Evolutionary conservation across 2,797 vertebrate genomes (phyloP), one percentile per base, ranked within the genome.

Genomic region (Labroides dimidiatus): DNA sequence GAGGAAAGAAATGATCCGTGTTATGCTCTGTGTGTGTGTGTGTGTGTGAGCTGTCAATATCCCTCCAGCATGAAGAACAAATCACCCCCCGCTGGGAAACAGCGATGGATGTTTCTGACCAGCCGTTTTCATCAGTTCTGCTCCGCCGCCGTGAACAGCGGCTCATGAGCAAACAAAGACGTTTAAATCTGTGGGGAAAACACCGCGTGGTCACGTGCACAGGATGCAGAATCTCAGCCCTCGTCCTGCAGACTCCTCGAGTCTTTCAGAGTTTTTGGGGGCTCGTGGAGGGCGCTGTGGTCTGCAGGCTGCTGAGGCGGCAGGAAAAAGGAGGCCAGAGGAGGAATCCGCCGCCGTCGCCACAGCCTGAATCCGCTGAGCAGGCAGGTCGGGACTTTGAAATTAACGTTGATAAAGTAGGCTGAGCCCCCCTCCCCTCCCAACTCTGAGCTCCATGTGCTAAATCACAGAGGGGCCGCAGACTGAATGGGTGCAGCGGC

Each of bases 351-450:
- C 52, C 48, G 48, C 64, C 69, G 37, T 54, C 56, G 19, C 37
- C 16, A 21, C 33, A 37, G 17, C 51, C 41, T 3, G n/a, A 69
- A 83, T 78, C 39, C 13, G 90, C 92, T 93, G 91, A 94, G 68
- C 54, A 57, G 68, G 87, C 91, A 89, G 60, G 84, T 85, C 63
- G 51, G 75, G 82, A 58, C 80, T 85, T 59, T 78, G 80, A 87
- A 92, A 88, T 84, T 83, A 93, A 90, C 88, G 70, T 85, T 92
- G 92, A 93, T 92, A 80, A 93, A 93, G 89, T 89, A 82, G 81
- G 62, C 75, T 59, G 59, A 74, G 64, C 70, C 69, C 45, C 20
- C 69, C 42, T 21, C 66, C 20, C 10, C 59, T 36, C 63, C 42
- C 68, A 48, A 24, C 81, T 69, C 66, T 16, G 64, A 78, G 43